phyloP scores from a whole-genome alignment of 2,888 invertebrate species.

The Campaea margaritaria region DNA sequence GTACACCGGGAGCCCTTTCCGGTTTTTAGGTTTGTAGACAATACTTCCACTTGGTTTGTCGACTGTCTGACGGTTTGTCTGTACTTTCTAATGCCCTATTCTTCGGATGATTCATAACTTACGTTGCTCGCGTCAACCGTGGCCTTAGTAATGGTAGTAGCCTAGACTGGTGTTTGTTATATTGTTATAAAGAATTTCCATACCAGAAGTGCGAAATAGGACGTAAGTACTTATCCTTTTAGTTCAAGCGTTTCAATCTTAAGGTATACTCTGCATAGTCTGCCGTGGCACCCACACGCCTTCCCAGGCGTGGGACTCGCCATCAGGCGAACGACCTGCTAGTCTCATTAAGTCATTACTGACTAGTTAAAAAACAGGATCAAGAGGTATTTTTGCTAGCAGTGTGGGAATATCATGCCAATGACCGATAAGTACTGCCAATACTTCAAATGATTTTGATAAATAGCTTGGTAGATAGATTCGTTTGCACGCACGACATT shows the following conservation, averaged over 20 bases:
- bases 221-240: too few relatives aligned
- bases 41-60: slow-evolving; percentile 40
- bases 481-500: neutral
- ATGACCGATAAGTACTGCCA: slow-evolving; percentile 24
- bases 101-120: slow-evolving; percentile 12
- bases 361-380: neutral
- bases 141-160: too few relatives aligned
- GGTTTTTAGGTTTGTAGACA: slow-evolving; percentile 49
- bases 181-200: too few relatives aligned
- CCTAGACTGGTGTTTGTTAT: neutral
- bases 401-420: slow-evolving; percentile 9
- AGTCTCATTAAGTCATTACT: too few relatives aligned
- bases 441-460: slow-evolving; percentile 22
- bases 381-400: too few relatives aligned
- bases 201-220: too few relatives aligned
- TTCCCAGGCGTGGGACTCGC: too few relatives aligned
- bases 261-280: too few relatives aligned
- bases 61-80: slow-evolving; percentile 24
- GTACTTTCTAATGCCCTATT: slow-evolving; percentile 21
- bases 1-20: slow-evolving; percentile 61
- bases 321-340: too few relatives aligned
- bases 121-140: neutral
- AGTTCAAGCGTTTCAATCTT: too few relatives aligned
- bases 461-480: slow-evolving; percentile 2
- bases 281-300: too few relatives aligned